These are phyloP conservation scores for Protobothrops flavoviridis DNA, from an alignment of 2,113 vertebrate species.

Conservation along the genomic window DNA sequence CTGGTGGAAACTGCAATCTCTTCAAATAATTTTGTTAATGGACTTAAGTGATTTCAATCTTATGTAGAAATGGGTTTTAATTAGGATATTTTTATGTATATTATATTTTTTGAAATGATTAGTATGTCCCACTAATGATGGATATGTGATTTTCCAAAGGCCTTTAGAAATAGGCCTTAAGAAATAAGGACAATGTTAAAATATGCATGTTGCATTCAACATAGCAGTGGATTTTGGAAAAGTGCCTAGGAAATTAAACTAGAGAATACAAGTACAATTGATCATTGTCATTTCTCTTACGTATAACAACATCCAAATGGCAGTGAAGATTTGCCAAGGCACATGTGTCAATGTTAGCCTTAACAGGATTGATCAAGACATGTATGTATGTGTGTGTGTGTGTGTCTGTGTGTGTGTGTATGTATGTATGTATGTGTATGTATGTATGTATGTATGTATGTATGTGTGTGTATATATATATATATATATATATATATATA, in stretches of 20 bases:
- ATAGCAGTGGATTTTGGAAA: not conserved
- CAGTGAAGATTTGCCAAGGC: rapidly evolving
- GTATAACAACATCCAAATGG: not conserved
- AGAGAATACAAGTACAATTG: not conserved
- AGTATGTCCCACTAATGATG: not conserved
- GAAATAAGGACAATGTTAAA: not conserved
- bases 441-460: too few relatives aligned
- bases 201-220: not conserved
- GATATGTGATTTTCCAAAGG: not conserved
- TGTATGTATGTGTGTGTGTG: too few relatives aligned
- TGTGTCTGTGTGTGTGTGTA: not conserved
- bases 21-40: not conserved
- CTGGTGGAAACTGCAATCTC: too few relatives aligned
- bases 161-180: not conserved
- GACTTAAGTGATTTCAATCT: not conserved
- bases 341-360: not conserved
- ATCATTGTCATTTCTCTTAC: not conserved
- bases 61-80: not conserved
- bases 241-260: not conserved
- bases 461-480: too few relatives aligned
- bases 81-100: not conserved
- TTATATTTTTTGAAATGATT: not conserved
- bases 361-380: not conserved
- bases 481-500: too few relatives aligned
- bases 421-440: too few relatives aligned